A percentile compares a stretch with the other conserved stretches of the same genome.
Conservation (phyloP, 2,888 invertebrate species). For the Apotomis turbidana region DNA sequence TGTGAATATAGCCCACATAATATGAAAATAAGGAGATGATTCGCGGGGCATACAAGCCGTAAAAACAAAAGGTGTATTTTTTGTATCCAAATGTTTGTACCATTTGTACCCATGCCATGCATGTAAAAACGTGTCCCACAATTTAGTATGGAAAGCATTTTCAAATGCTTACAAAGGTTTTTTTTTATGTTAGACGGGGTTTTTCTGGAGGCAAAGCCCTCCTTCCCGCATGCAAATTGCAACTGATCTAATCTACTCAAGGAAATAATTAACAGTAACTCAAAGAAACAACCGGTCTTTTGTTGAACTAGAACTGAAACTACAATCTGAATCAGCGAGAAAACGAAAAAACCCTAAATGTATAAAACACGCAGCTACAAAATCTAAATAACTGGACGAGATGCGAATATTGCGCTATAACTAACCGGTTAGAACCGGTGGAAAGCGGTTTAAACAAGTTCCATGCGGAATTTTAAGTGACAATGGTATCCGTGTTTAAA, state of each 20-base stretch:
- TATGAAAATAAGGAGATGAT: too few species aligned
- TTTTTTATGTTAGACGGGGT: too few species aligned
- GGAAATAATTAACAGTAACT: slow-evolving; percentile 4
- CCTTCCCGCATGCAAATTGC: background rate
- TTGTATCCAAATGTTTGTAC: too few species aligned
- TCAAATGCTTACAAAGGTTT: too few species aligned
- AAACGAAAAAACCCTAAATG: slow-evolving; percentile 31
- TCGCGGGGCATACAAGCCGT: too few species aligned
- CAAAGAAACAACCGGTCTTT: slow-evolving; percentile 1
- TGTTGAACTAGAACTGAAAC: slow-evolving; percentile 1
- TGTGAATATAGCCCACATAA: too few species aligned
- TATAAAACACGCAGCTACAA: slow-evolving; percentile 34
- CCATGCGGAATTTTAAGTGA: slow-evolving; percentile 29
- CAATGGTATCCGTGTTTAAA: slow-evolving; percentile 24
- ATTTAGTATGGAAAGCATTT: too few species aligned
- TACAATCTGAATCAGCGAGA: background rate
- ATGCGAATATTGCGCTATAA: slow-evolving; percentile 38
- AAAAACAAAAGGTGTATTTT: too few species aligned
- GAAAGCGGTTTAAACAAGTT: slow-evolving; percentile 28
- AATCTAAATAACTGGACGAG: slow-evolving; percentile 36
- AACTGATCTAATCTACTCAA: background rate
- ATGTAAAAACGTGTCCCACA: too few species aligned
- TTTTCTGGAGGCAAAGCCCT: too few species aligned
- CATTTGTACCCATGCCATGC: too few species aligned
- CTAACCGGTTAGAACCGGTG: slow-evolving; percentile 35